phyloP scores from a whole-genome alignment of 2,113 vertebrate species.

The Leiothrix lutea region DNA sequence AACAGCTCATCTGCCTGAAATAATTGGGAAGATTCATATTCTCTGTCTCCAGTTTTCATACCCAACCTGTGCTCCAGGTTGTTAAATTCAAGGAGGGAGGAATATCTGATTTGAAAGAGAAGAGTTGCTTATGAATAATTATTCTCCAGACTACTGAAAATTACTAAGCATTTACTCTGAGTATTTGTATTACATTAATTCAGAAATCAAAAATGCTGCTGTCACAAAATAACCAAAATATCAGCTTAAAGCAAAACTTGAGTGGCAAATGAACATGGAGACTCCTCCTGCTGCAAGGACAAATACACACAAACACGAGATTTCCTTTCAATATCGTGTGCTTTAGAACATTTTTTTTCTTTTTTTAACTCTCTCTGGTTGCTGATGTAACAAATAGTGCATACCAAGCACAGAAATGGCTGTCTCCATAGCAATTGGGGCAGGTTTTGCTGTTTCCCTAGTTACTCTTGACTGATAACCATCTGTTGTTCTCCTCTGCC shows the following conservation, averaged over 20 bases:
- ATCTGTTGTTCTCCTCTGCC: slow-evolving; percentile 70
- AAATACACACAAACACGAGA: neutral
- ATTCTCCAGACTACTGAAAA: neutral
- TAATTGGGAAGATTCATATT: neutral
- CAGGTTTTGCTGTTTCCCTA: slow-evolving; percentile 79
- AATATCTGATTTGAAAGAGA: neutral
- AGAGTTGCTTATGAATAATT: neutral
- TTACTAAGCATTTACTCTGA: neutral
- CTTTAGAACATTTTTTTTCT: slow-evolving; percentile 2
- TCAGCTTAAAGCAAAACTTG: neutral
- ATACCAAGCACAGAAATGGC: slow-evolving; percentile 73
- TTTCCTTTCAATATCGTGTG: neutral
- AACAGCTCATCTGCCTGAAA: neutral
- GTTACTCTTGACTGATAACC: slow-evolving; percentile 78
- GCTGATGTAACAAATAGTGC: slow-evolving; percentile 73
- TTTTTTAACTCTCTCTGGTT: slow-evolving; percentile 42
- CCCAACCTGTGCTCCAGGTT: neutral
- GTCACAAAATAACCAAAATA: neutral
- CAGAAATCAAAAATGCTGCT: neutral
- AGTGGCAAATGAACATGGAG: neutral
- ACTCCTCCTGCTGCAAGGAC: neutral
- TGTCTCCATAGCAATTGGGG: slow-evolving; percentile 81
- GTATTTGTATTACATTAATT: neutral
- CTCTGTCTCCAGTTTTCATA: neutral
- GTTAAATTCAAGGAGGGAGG: neutral